A percentile compares a stretch with the other conserved stretches of the same genome.
Evolutionary conservation across 2,113 vertebrate species (phyloP).

Genomic region (Cervus canadensis): DNA sequence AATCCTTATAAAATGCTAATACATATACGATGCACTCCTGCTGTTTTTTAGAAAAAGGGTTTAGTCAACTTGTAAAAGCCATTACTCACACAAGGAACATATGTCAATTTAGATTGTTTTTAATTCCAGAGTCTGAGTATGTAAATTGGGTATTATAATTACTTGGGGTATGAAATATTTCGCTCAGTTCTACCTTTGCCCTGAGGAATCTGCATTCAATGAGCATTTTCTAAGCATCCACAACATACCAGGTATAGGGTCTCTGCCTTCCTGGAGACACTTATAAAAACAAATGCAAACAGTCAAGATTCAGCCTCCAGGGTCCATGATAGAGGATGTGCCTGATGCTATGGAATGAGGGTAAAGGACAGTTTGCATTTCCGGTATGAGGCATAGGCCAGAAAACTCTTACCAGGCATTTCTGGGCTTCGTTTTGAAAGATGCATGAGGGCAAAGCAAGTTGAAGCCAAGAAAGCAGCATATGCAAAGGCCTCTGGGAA

Average conservation of each 20-base stretch:
- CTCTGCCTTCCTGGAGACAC: background rate
- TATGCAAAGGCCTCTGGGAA: background rate
- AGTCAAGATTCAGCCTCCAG: background rate
- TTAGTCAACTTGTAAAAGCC: constrained; percentile 18
- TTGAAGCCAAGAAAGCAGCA: background rate
- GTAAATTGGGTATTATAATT: background rate
- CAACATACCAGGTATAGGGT: background rate
- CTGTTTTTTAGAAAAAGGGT: background rate
- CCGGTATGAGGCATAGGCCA: background rate
- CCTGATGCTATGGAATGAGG: background rate
- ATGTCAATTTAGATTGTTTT: background rate
- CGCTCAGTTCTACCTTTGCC: background rate
- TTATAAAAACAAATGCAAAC: background rate
- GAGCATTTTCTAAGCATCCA: background rate
- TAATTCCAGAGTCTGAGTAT: constrained; percentile 10
- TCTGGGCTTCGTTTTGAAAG: background rate
- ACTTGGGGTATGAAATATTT: background rate
- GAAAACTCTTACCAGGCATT: background rate
- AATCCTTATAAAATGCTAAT: constrained; percentile 45
- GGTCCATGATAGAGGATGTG: background rate
- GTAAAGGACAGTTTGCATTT: background rate
- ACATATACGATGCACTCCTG: background rate
- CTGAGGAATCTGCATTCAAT: background rate
- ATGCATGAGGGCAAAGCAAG: background rate
- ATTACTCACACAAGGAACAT: constrained; percentile 1